These are phyloP conservation scores for Leptonema lineaticorne DNA, from an alignment of 1,140 invertebrate species.

Conservation along the genomic window DNA sequence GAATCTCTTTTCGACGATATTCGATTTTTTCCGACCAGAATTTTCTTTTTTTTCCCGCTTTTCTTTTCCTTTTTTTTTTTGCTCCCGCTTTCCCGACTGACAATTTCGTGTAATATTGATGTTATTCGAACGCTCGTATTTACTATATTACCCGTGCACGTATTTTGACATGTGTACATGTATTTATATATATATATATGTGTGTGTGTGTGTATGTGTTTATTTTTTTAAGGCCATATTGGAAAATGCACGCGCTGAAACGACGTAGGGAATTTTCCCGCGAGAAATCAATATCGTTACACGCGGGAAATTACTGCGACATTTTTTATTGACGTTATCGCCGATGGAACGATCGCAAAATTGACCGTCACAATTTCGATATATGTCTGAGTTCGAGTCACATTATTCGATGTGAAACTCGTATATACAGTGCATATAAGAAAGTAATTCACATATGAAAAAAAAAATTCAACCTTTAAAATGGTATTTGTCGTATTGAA, in stretches of 20 bases:
- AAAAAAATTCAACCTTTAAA: too few relatives aligned
- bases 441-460: too few relatives aligned
- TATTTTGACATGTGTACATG: not conserved
- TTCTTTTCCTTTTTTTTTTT: not conserved
- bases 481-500: too few relatives aligned
- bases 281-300: conserved; percentile 39
- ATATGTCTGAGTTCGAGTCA: too few relatives aligned
- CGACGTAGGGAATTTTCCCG: conserved; percentile 20
- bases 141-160: not conserved
- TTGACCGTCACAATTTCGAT: not conserved
- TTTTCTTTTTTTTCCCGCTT: not conserved
- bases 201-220: not conserved
- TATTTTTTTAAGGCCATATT: not conserved
- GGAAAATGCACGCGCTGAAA: not conserved
- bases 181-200: conserved; percentile 21
- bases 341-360: not conserved
- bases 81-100: not conserved
- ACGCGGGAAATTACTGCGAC: conserved; percentile 37
- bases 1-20: not conserved
- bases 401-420: too few relatives aligned
- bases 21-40: not conserved
- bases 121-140: not conserved
- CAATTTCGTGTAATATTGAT: not conserved
- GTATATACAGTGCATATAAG: too few relatives aligned
- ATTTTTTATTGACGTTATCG: not conserved